Evolutionary conservation across 1,140 invertebrate genomes (phyloP), one percentile per base, ranked within the genome.

Genomic region (Nomia melanderi): DNA sequence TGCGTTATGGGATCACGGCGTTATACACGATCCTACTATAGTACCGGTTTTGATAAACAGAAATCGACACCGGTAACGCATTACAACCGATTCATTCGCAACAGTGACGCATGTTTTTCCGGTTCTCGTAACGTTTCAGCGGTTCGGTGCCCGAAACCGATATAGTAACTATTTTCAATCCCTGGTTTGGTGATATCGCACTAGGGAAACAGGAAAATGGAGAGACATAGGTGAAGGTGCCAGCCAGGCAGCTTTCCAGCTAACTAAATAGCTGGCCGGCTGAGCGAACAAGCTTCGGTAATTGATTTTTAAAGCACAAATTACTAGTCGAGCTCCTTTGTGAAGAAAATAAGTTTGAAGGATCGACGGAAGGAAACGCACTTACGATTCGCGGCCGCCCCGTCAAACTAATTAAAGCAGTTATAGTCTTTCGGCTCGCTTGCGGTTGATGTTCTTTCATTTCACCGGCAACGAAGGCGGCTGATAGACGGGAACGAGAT

Each of bases 401-500:
- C 31, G 57, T 63, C 23, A 23, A 63, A 72, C 59, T 72, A 72
- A 72, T 72, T 72, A 63, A 63, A 72, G 39, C 70, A 39, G 57
- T 72, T 63, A 50, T 53, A 39, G 57, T 14, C 41, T 31, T 9
- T 25, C 69, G 31, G 17, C n/a, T 53, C 17, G 31, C 23, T 47
- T 2, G 57, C 31, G 57, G 7, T 53, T 72, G 57, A 33, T 72
- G 31, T 72, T 72, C 41, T 72, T 72, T 63, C 57, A 53, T 72
- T 72, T 23, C 3, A 11, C 53, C 17, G 11, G 27, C 1, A 12
- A 12, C 36, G 11, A 25, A 11, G 36, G 27, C 23, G 47, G 11
- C 11, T 23, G 17, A 11, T 41, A n/a, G 59, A 72, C 31, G 14
- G 14, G 33, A 12, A 29, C 33, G 1, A n/a, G 23, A 14, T 39